Evolutionary conservation across 2,797 vertebrate genomes (phyloP).

Genomic region (Kryptolebias ocellatus): DNA sequence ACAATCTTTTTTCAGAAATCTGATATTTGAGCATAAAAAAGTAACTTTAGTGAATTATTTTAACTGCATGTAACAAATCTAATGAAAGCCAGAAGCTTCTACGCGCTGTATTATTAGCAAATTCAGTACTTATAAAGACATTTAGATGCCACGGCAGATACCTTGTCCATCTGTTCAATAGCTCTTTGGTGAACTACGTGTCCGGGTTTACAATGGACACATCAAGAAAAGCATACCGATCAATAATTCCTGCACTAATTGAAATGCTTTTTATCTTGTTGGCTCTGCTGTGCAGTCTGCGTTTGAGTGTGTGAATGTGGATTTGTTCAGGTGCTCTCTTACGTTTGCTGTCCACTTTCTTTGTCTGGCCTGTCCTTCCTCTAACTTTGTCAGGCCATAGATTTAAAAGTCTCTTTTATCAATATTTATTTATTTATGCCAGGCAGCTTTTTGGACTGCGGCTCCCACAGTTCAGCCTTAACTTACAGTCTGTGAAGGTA

Average conservation of each 20-base stretch:
- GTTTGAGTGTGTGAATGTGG: constrained; percentile 17
- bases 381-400: constrained; percentile 62
- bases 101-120: constrained; percentile 53
- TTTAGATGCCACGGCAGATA: constrained; percentile 64
- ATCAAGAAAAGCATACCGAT: constrained; percentile 82
- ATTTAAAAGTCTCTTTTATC: constrained; percentile 62
- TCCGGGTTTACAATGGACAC: constrained; percentile 75
- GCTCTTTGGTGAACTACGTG: constrained; percentile 73
- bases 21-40: constrained; percentile 2
- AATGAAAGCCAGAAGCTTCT: constrained; percentile 14
- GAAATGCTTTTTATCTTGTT: constrained; percentile 83
- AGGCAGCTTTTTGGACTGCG: constrained; percentile 56
- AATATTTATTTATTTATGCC: constrained; percentile 71
- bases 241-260: constrained; percentile 85
- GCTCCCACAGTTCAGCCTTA: constrained; percentile 44
- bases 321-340: constrained; percentile 57
- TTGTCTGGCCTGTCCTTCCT: constrained; percentile 62
- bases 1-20: constrained; percentile 3
- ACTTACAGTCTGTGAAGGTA: constrained; percentile 40
- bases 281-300: constrained; percentile 48
- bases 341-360: constrained; percentile 65
- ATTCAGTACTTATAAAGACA: constrained; percentile 53
- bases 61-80: constrained; percentile 26
- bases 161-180: constrained; percentile 58
- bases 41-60: constrained; percentile 11